phyloP scores from a whole-genome alignment of 2,113 vertebrate genomes.

The Ceyx margarethae region DNA sequence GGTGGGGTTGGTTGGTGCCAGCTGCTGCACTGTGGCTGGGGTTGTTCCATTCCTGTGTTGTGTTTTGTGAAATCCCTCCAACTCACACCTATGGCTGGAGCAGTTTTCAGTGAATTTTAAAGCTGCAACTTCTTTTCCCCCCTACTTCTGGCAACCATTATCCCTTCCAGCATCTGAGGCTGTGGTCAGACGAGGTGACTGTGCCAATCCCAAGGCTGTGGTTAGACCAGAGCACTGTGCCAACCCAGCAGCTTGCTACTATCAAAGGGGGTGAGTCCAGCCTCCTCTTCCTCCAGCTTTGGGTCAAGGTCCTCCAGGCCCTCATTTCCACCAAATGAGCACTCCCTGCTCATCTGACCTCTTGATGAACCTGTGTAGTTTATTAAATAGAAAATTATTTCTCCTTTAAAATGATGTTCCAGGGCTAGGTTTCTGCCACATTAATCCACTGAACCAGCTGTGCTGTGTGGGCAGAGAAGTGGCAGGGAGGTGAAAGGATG shows the following conservation, averaged over 20 bases:
- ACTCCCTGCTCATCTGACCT: not conserved
- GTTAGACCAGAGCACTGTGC: not conserved
- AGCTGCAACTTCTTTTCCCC: not conserved
- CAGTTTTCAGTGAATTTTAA: not conserved
- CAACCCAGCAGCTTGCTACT: not conserved
- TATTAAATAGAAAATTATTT: not conserved
- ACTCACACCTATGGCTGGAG: not conserved
- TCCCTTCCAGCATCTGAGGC: not conserved
- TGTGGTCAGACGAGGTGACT: not conserved
- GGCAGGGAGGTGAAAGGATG: not conserved
- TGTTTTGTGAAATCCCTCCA: not conserved
- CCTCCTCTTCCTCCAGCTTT: not conserved
- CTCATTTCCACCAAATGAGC: not conserved
- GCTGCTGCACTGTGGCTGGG: not conserved
- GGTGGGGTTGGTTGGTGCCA: too few species aligned
- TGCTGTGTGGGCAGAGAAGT: not conserved
- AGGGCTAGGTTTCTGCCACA: not conserved
- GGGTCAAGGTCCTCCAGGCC: not conserved
- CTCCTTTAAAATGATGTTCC: accelerated
- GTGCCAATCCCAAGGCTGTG: not conserved
- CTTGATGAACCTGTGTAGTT: not conserved
- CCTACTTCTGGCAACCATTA: not conserved
- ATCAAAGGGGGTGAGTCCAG: not conserved
- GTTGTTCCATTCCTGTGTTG: not conserved
- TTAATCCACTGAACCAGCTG: accelerated